A percentile compares a stretch with the other conserved stretches of the same genome.
Conservation (phyloP, 2,113 vertebrate genomes). For the Aspidoscelis tigris region DNA sequence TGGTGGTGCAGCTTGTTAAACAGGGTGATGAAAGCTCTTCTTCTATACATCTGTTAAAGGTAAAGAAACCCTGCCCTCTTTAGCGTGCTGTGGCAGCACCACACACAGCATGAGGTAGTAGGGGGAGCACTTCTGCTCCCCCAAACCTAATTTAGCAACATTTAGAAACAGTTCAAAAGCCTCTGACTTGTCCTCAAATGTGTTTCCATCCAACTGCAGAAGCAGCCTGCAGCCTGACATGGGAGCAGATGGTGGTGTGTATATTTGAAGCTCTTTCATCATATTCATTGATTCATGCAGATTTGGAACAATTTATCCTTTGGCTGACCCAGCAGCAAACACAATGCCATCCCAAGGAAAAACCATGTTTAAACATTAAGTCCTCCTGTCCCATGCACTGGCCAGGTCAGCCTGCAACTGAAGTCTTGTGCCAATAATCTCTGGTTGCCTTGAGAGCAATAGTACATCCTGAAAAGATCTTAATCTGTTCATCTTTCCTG, state of each 20-base stretch:
- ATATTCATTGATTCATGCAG: neutral
- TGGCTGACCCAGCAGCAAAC: neutral
- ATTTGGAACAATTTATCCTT: constrained; percentile 2
- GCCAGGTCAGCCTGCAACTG: neutral
- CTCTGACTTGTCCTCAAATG: neutral
- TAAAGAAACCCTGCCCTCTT: neutral
- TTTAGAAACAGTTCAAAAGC: neutral
- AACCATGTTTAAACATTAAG: neutral
- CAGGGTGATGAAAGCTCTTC: neutral
- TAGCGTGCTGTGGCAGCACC: neutral
- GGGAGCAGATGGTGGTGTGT: neutral
- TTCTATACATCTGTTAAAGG: neutral
- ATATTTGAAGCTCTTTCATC: constrained; percentile 2
- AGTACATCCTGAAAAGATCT: neutral
- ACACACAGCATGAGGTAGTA: neutral
- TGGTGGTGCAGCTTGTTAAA: neutral
- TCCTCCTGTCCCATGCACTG: neutral
- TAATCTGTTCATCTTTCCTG: neutral
- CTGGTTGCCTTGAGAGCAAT: neutral
- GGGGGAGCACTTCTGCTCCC: neutral
- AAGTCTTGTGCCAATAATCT: neutral
- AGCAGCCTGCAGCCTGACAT: neutral
- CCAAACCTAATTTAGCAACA: neutral
- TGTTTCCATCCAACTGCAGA: neutral
- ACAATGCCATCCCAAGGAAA: neutral